Base-by-base conservation (phyloP, 2,113 vertebrate genomes). In the Probosciger aterrimus region DNA sequence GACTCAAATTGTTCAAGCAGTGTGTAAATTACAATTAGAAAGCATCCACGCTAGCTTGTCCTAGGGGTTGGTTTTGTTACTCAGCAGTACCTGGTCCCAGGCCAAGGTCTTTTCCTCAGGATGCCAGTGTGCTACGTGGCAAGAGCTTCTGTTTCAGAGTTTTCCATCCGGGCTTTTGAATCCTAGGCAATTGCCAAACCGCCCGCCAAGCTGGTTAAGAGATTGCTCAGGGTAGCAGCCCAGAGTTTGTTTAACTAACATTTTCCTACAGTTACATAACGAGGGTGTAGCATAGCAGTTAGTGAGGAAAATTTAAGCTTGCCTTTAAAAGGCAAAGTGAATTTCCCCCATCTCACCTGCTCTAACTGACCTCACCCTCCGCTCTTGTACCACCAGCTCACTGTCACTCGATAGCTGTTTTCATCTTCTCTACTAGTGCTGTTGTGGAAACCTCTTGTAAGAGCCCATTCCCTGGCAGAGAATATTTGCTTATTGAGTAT, bases 51-150 rank as follows among this genome's bases (percentile, higher is more conserved):
- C 37, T 82, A 73, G 57, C 47, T 53, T 73, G 44, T 89, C 60
- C 57, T 62, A 57, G 33, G 52, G 57, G 14, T 23, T 89, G 57
- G 50, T 90, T 81, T 59, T 93, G 10, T 93, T 94, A 57, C 65
- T 87, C 65, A 86, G 77, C 86, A 79, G 47, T 69, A 70, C 65
- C 57, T 95, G 93, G 86, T 93, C 82, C 22, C 57, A 79, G 70
- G 86, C 95, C 96, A 97, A 96, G 74, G 77, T 78, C 95, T 94
- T 94, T 95, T 90, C 90, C 44, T 13, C 83, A 95, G 95, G 86
- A 93, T 95, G 90, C 88, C 95, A 91, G 57, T 84, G 70, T 59
- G 62, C 95, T 92, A 92, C 77, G 91, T 95, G 95, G 95, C 77
- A 2, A 87, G 53, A 86, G 95, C 83, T 95, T 95, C 92, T 94